Percentiles rank a stretch among this genome's conserved stretches.
Evolutionary conservation across 2,113 vertebrate genomes (phyloP).

Genomic region (Lonchura striata): DNA sequence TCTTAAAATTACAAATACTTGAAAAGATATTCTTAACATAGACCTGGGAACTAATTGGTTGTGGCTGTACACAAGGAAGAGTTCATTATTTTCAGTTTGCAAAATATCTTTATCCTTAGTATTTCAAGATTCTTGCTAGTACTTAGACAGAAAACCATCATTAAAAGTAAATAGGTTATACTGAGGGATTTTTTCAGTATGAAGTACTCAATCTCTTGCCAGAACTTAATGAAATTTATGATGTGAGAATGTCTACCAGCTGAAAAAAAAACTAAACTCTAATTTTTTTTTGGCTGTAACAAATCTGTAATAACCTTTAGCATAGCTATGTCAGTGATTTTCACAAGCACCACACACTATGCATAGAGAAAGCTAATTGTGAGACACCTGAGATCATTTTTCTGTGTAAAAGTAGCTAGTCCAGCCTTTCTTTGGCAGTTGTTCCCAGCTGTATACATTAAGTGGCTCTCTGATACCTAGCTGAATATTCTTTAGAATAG

Average conservation of each 20-base stretch:
- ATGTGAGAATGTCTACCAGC: neutral
- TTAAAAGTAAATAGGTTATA: neutral
- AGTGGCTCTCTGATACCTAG: neutral
- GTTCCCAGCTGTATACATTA: neutral
- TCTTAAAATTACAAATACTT: slow-evolving; percentile 16
- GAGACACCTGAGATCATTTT: neutral
- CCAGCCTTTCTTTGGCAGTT: neutral
- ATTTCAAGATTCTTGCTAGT: neutral
- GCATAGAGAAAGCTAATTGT: neutral
- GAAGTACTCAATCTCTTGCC: neutral
- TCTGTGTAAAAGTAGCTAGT: neutral
- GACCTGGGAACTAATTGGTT: slow-evolving; percentile 6
- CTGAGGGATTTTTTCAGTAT: neutral
- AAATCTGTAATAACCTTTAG: neutral
- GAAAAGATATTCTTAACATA: slow-evolving; percentile 1
- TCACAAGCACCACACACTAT: neutral
- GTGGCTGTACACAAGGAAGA: neutral
- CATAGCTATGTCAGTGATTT: neutral
- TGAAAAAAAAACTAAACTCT: neutral
- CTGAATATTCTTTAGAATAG: accelerated
- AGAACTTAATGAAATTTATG: neutral
- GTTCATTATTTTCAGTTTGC: neutral
- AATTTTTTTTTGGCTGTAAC: neutral
- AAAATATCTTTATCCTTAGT: neutral
- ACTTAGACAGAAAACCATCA: neutral